phyloP scores from a whole-genome alignment of 2,797 vertebrate species.

The Meriones psammophilus region DNA sequence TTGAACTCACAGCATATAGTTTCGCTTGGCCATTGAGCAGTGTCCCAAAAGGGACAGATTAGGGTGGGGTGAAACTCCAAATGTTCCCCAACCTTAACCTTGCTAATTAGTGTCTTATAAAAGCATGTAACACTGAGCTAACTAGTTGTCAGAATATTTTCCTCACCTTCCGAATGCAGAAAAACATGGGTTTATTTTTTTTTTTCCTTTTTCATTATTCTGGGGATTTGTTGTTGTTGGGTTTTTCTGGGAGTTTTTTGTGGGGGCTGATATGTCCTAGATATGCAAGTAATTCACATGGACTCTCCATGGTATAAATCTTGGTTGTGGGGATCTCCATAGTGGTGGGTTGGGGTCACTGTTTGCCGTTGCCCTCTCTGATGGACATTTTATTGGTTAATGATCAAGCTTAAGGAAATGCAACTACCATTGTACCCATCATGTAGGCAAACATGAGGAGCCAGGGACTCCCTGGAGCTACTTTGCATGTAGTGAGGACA shows the following conservation, averaged over 20 bases:
- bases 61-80: conserved; percentile 11
- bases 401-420: conserved; percentile 45
- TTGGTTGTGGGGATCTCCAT: not conserved
- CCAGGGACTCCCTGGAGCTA: not conserved
- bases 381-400: not conserved
- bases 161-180: not conserved
- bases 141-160: conserved; percentile 5
- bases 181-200: not conserved
- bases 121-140: conserved; percentile 4
- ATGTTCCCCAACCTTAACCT: not conserved
- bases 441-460: not conserved
- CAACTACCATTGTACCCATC: not conserved
- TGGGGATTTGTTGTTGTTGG: not conserved
- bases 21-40: not conserved
- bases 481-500: not conserved
- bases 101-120: conserved; percentile 33
- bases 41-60: conserved; percentile 6
- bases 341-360: not conserved
- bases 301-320: not conserved
- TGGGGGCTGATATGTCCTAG: not conserved
- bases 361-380: not conserved
- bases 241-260: not conserved
- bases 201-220: not conserved
- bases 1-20: no score
- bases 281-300: not conserved